Evolutionary conservation across 2,113 vertebrate genomes (phyloP), one percentile per base, ranked within the genome.

Genomic region (Lepus europaeus): DNA sequence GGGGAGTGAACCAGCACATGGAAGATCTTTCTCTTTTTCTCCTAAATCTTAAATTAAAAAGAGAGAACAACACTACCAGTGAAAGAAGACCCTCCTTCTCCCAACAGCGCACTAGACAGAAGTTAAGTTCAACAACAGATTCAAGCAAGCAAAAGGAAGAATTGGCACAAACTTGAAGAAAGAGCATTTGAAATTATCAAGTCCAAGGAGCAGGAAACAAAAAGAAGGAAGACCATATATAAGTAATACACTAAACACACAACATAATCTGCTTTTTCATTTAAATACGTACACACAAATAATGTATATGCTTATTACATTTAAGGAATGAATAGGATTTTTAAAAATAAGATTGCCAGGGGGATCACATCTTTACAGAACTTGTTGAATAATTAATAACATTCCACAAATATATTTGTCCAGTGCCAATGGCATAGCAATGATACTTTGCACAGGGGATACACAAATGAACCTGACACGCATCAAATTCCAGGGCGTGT

Each of bases 311-410:
- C n/a, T 61, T 39, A 8, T 22, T 19, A 13, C 39, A 3, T 53
- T 87, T 80, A 45, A 2, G 20, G 63, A 77, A 73, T 80, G 72
- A 88, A 73, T 10, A 51, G 76, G 74, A 87, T 63, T 93, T 92
- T 91, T 31, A 45, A 91, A 89, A 95, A 23, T 74, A 27, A 87
- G 81, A 81, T 77, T 16, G 74, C 36, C 27, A 20, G 31, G 76
- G 29, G 13, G 36, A 16, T 73, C 49, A 49, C 59, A 51, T 64
- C 93, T 90, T 74, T 53, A 81, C 2, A 74, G 51, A 66, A 79
- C 5, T 1, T 29, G 22, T 23, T 53, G n/a, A 64, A 64, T 73
- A 76, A 80, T 53, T 45, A 77, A 77, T 66, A 89, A 81, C 11
- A n/a, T 72, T 33, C 56, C 17, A 89, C 45, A 82, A 33, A 39